Evolutionary conservation across 2,113 vertebrate species (phyloP).

Genomic region (Sceloporus undulatus): DNA sequence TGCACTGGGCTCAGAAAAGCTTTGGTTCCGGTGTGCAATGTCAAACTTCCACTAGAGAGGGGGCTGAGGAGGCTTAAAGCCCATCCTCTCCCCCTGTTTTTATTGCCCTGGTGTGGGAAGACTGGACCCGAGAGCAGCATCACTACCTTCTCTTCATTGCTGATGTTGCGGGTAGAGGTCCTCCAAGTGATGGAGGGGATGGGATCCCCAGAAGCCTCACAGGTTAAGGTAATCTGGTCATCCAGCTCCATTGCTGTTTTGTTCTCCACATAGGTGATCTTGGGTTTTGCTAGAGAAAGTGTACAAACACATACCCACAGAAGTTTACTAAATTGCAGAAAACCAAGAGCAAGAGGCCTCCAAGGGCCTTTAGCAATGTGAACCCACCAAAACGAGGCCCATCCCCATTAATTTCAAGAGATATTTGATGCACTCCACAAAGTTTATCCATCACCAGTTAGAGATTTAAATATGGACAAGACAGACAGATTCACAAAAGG

Average conservation of each 20-base stretch:
- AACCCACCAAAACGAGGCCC: not conserved
- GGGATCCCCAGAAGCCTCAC: slow-evolving; percentile 95
- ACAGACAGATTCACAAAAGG: not conserved
- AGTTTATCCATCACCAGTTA: not conserved
- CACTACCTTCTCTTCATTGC: slow-evolving; percentile 94
- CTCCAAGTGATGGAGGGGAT: slow-evolving; percentile 96
- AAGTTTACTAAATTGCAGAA: not conserved
- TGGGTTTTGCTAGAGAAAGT: slow-evolving; percentile 89
- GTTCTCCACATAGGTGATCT: slow-evolving; percentile 96
- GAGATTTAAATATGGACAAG: not conserved
- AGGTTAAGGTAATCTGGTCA: slow-evolving; percentile 94
- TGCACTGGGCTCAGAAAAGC: not conserved
- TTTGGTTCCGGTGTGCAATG: not conserved
- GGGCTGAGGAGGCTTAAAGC: not conserved
- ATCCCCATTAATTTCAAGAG: not conserved
- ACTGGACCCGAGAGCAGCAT: slow-evolving; percentile 18
- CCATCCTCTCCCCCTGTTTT: slow-evolving; percentile 13
- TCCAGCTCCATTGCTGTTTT: slow-evolving; percentile 93
- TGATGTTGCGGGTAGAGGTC: slow-evolving; percentile 87
- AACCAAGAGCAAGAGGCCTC: accelerated
- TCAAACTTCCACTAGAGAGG: slow-evolving; percentile 33
- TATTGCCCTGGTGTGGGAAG: not conserved
- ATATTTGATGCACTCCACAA: not conserved
- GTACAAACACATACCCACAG: not conserved
- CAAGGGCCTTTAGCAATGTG: too few species aligned